Evolutionary conservation across 2,113 vertebrate genomes (phyloP).

Genomic region (Syrrhaptes paradoxus): DNA sequence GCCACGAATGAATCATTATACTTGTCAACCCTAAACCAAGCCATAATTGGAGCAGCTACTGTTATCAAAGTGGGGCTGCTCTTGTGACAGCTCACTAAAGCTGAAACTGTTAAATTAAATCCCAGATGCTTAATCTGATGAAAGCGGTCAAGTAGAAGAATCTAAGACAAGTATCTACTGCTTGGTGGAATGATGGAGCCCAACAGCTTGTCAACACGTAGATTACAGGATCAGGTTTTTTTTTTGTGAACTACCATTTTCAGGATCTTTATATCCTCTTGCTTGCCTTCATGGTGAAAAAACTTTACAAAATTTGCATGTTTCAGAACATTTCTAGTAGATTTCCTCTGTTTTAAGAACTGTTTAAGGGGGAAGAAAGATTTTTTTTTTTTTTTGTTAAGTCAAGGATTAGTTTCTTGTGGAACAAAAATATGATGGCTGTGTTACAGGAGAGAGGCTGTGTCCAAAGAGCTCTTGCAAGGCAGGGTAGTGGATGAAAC

Average conservation of each 20-base stretch:
- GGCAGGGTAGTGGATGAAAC: background rate
- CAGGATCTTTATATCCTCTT: background rate
- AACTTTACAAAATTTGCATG: background rate
- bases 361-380: background rate
- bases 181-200: constrained; percentile 53
- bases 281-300: background rate
- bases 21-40: constrained; percentile 84
- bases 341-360: background rate
- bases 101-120: constrained; percentile 86
- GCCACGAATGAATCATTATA: constrained; percentile 82
- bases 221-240: constrained; percentile 49
- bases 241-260: constrained; percentile 23
- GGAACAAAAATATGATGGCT: background rate
- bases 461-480: background rate
- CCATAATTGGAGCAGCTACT: constrained; percentile 85
- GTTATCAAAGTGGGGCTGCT: constrained; percentile 76
- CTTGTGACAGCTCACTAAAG: constrained; percentile 86
- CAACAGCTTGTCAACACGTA: constrained; percentile 65
- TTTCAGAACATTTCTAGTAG: background rate
- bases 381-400: background rate
- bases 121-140: constrained; percentile 80
- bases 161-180: constrained; percentile 62
- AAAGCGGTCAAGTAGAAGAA: constrained; percentile 69
- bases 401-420: background rate
- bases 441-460: background rate